A percentile compares a stretch with the other conserved stretches of the same genome.
phyloP scores from a whole-genome alignment of 2,797 vertebrate species.

The Macropodus opercularis region DNA sequence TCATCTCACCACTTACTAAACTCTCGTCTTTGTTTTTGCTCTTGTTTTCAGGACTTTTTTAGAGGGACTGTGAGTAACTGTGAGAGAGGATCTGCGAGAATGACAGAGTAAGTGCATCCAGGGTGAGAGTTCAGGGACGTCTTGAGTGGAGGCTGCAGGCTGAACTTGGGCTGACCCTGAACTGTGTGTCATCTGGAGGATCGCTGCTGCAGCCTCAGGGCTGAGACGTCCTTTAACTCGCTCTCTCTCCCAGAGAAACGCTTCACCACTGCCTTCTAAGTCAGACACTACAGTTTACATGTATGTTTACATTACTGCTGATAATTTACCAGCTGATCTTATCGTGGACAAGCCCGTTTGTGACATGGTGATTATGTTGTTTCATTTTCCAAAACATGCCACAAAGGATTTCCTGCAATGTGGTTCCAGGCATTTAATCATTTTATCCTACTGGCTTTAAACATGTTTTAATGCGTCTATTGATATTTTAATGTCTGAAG shows the following conservation, averaged over 20 bases:
- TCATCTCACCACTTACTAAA: constrained; percentile 45
- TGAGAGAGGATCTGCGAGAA: constrained; percentile 44
- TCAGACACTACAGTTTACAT: background rate
- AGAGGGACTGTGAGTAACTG: constrained; percentile 47
- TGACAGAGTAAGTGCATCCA: constrained; percentile 69
- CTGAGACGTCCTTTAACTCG: constrained; percentile 1
- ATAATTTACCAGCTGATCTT: background rate
- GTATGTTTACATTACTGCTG: constrained; percentile 13
- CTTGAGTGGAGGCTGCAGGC: constrained; percentile 40
- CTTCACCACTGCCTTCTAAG: constrained; percentile 1
- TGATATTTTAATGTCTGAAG: background rate
- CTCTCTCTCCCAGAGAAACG: background rate
- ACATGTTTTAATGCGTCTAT: background rate
- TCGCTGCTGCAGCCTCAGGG: constrained; percentile 5
- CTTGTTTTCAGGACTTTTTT: constrained; percentile 57
- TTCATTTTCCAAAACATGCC: background rate
- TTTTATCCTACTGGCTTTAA: background rate
- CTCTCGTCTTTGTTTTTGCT: constrained; percentile 48
- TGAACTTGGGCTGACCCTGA: constrained; percentile 59
- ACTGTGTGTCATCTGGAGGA: constrained; percentile 20
- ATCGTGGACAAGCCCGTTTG: background rate
- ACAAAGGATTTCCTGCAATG: background rate
- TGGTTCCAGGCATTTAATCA: background rate
- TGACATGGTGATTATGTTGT: background rate
- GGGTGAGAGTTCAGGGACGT: constrained; percentile 60